These are phyloP conservation scores for Paratilapia polleni DNA, from an alignment of 2,113 vertebrate genomes.

Conservation along the genomic window DNA sequence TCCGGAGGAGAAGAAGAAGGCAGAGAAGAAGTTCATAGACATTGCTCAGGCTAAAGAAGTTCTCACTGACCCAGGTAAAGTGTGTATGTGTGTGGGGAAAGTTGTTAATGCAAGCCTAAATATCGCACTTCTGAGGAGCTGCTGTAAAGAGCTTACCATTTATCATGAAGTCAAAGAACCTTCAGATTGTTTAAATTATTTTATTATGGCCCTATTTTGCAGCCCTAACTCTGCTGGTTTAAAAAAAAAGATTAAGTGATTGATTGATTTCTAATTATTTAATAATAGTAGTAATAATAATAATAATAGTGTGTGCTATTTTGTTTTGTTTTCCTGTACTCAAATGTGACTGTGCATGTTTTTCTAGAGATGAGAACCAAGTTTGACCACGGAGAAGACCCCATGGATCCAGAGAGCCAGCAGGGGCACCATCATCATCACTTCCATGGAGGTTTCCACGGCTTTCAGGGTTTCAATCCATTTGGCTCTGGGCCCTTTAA, in stretches of 20 bases:
- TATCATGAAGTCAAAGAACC: not conserved
- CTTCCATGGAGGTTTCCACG: slow-evolving; percentile 89
- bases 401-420: slow-evolving; percentile 94
- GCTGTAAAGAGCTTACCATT: not conserved
- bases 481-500: slow-evolving; percentile 96
- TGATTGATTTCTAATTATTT: no score
- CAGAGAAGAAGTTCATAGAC: slow-evolving; percentile 98
- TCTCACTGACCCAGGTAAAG: slow-evolving; percentile 93
- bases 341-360: slow-evolving; percentile 22
- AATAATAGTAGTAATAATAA: no score
- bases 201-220: no score
- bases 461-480: slow-evolving; percentile 95
- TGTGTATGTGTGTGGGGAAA: not conserved
- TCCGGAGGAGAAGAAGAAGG: slow-evolving; percentile 93
- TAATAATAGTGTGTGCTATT: not conserved
- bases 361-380: slow-evolving; percentile 93
- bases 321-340: not conserved
- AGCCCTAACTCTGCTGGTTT: no score
- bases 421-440: slow-evolving; percentile 86
- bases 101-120: slow-evolving; percentile 20
- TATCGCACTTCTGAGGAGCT: slow-evolving; percentile 21
- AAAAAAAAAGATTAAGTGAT: no score
- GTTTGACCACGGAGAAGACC: slow-evolving; percentile 95
- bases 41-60: slow-evolving; percentile 99
- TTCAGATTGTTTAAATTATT: not conserved